Evolutionary conservation across 2,113 vertebrate species (phyloP).

Genomic region (Heterocephalus glaber): DNA sequence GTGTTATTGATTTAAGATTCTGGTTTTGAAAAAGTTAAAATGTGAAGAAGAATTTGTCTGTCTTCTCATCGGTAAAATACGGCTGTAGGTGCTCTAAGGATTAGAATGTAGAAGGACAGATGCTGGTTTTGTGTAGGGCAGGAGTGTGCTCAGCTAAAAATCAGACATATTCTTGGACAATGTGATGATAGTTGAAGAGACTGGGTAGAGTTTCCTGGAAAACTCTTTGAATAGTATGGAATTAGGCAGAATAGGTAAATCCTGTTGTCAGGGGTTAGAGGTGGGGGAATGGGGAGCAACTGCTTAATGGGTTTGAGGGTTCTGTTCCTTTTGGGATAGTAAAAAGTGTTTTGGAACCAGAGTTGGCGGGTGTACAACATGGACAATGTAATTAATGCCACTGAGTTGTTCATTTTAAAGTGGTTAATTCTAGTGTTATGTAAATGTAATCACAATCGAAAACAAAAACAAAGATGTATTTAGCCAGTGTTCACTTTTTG

Average conservation of each 20-base stretch:
- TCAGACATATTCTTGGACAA: conserved; percentile 15
- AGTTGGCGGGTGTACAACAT: background rate
- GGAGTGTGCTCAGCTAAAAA: background rate
- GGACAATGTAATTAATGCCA: background rate
- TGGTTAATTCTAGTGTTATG: background rate
- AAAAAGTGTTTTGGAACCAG: background rate
- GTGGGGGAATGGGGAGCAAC: background rate
- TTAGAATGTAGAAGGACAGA: background rate
- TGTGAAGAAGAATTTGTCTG: background rate
- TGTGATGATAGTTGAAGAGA: background rate
- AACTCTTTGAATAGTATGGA: background rate
- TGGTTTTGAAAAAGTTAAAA: conserved; percentile 9
- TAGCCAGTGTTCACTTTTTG: background rate
- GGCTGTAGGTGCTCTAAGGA: background rate
- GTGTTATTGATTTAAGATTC: background rate
- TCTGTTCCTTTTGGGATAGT: background rate
- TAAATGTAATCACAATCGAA: background rate
- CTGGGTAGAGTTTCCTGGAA: background rate
- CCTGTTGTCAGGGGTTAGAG: background rate
- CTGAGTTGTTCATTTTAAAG: background rate
- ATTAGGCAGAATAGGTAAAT: background rate
- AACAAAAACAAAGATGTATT: background rate
- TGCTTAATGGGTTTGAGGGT: background rate
- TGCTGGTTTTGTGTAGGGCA: background rate
- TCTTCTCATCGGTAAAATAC: conserved; percentile 6